phyloP scores from a whole-genome alignment of 1,140 invertebrate species.

The Tetragonula clypearis region DNA sequence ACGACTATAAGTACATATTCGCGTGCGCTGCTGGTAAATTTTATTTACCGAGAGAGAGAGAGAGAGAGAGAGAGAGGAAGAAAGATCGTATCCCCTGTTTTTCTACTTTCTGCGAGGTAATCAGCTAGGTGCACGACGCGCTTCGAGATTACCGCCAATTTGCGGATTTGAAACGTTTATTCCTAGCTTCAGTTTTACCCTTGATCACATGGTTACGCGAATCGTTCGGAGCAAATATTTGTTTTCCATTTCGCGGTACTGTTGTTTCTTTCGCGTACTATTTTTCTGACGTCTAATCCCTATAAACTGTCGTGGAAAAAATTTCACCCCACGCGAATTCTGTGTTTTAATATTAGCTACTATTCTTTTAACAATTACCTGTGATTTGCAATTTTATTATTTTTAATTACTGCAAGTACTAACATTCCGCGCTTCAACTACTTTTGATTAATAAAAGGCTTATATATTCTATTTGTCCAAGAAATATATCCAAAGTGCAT shows the following conservation, averaged over 20 bases:
- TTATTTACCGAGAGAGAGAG: slow-evolving; percentile 1
- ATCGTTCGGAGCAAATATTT: not conserved
- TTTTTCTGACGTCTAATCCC: not conserved
- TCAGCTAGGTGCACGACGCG: not conserved
- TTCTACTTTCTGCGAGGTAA: not conserved
- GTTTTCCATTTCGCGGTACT: not conserved
- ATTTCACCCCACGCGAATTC: not conserved
- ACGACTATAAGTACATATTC: not conserved
- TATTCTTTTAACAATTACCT: not conserved
- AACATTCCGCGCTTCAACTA: too few relatives aligned
- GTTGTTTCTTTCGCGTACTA: not conserved
- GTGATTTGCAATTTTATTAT: too few relatives aligned
- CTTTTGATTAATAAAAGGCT: too few relatives aligned
- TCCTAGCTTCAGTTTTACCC: not conserved
- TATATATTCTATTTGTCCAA: too few relatives aligned
- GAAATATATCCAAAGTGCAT: too few relatives aligned
- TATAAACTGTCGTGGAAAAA: not conserved
- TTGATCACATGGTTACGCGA: too few relatives aligned
- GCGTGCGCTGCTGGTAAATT: slow-evolving; percentile 8
- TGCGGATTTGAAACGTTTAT: not conserved
- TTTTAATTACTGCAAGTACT: too few relatives aligned
- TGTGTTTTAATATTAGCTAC: not conserved
- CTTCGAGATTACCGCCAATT: not conserved
- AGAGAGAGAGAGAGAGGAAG: not conserved
- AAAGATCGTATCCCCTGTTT: not conserved